A percentile compares a stretch with the other conserved stretches of the same genome.
Conservation (phyloP, 2,113 vertebrate species). For the Aphyosemion australe region DNA sequence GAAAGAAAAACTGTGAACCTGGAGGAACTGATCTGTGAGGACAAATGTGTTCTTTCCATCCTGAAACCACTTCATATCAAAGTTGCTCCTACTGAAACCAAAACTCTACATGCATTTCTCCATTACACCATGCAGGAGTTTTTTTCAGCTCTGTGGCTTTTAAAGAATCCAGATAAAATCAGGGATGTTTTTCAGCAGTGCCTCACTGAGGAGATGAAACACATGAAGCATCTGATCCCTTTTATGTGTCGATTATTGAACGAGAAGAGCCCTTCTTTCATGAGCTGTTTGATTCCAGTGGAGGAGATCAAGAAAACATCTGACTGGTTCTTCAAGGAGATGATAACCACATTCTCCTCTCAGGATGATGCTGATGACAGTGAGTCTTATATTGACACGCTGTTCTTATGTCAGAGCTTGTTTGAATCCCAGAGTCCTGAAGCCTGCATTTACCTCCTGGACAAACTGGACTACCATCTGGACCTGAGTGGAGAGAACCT, state of each 20-base stretch:
- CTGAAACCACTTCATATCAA: slow-evolving; percentile 16
- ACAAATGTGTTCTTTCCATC: slow-evolving; percentile 34
- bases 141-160: slow-evolving; percentile 42
- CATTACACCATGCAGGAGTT: slow-evolving; percentile 46
- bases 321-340: slow-evolving; percentile 16
- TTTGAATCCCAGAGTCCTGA: slow-evolving; percentile 48
- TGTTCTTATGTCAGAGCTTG: slow-evolving; percentile 33
- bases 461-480: slow-evolving; percentile 1
- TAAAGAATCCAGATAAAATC: slow-evolving; percentile 26
- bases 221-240: slow-evolving; percentile 48
- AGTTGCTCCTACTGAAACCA: rapidly evolving
- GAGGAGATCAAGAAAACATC: slow-evolving; percentile 11
- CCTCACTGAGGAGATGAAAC: slow-evolving; percentile 19
- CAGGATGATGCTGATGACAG: slow-evolving; percentile 3
- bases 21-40: not conserved
- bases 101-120: not conserved
- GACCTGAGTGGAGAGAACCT: slow-evolving; percentile 24
- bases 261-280: slow-evolving; percentile 1
- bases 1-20: slow-evolving; percentile 18
- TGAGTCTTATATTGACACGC: too few relatives aligned
- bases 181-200: slow-evolving; percentile 25
- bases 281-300: slow-evolving; percentile 21
- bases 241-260: slow-evolving; percentile 40
- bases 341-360: slow-evolving; percentile 17
- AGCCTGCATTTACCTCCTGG: slow-evolving; percentile 6